Conservation (phyloP, 2,113 vertebrate species). For the Ranitomeya imitator region DNA sequence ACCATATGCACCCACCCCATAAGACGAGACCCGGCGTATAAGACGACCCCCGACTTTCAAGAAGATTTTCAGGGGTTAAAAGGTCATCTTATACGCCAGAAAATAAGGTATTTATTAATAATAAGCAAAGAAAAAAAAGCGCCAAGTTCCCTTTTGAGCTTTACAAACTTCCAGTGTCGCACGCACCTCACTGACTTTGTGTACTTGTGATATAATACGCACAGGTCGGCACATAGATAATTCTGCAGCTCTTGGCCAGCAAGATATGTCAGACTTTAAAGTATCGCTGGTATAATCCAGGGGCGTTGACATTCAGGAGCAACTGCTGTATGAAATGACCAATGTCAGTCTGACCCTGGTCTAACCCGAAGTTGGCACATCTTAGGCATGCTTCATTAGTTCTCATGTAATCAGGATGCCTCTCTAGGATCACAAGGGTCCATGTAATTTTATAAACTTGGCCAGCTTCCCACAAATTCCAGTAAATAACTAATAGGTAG, state of each 20-base stretch:
- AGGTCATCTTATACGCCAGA: too few species aligned
- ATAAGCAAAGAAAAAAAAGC: not conserved
- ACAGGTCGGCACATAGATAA: not conserved
- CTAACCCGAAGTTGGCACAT: conserved; percentile 47
- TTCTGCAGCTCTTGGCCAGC: not conserved
- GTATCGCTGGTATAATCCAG: conserved; percentile 46
- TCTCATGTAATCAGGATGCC: conserved; percentile 52
- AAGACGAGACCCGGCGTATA: too few species aligned
- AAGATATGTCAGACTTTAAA: conserved; percentile 36
- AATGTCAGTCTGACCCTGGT: conserved; percentile 55
- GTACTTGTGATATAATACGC: conserved; percentile 1
- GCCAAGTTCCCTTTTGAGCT: not conserved
- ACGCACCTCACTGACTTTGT: not conserved
- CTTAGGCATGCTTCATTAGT: conserved; percentile 44
- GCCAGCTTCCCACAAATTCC: conserved; percentile 5
- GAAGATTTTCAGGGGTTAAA: too few species aligned
- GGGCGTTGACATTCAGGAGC: conserved; percentile 49
- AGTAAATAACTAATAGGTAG: conserved; percentile 32
- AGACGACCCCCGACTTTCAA: too few species aligned
- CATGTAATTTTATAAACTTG: conserved; percentile 41
- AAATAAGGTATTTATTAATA: too few species aligned
- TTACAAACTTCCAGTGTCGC: not conserved
- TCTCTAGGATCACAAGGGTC: conserved; percentile 48
- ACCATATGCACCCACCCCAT: too few species aligned
- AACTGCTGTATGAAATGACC: conserved; percentile 42